Evolutionary conservation across 2,113 vertebrate species (phyloP), one percentile per base, ranked within the genome.

Genomic region (Emydura subglobosa): DNA sequence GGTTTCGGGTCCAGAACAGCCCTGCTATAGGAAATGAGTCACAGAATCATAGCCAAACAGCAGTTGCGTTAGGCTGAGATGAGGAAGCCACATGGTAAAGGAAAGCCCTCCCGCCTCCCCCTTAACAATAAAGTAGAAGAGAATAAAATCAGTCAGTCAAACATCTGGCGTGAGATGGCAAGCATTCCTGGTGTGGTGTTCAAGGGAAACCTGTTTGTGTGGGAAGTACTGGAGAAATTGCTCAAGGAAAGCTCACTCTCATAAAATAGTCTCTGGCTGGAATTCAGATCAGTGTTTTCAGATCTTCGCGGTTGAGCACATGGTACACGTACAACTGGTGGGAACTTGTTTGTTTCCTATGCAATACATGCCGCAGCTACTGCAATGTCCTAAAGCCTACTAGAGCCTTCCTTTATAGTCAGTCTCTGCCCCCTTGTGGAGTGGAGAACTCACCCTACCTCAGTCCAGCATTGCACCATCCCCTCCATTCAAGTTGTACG

Each of bases 141-240:
- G 21, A 54, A 39, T 34, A 68, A 68, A 68, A 68, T 34, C 50
- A 44, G 44, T 21, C 84, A 59, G 61, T 82, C 27, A 83, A 93
- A 74, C 44, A 91, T 25, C 85, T 95, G 94, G 85, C 91, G 85
- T 4, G 87, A 94, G 87, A 55, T 51, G 80, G 86, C 85, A 82
- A 91, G 57, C 84, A 84, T 44, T 95, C 81, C 85, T 3, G 57
- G 0, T 92, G 90, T 1, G 0, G 21, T 51, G 85, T 79, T 95
- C 91, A 90, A 92, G 85, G 89, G 88, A 93, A 95, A 94, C 59
- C 34, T 90, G 86, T 93, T 89, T 97, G 92, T 0, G 53, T 96
- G 89, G 92, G 92, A 57, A 79, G 83, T 89, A 27, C 68, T 96
- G 96, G 91, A 94, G 94, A 96, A 97, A 95, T 95, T 97, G 93